A percentile compares a stretch with the other conserved stretches of the same genome.
Conservation (phyloP, 1,140 invertebrate genomes). For the Amyelois transitella region DNA sequence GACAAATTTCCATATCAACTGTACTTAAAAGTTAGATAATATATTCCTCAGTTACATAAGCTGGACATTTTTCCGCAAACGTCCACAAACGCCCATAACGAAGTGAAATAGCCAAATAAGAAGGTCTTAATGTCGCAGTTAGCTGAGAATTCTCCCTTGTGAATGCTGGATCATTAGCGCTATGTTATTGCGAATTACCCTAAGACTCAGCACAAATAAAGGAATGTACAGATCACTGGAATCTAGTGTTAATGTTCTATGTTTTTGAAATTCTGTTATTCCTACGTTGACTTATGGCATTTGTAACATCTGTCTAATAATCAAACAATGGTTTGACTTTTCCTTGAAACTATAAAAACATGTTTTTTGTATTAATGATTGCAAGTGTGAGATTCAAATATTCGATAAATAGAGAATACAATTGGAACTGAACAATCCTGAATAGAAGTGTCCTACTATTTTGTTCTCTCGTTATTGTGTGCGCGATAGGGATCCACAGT, state of each 20-base stretch:
- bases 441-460: no score
- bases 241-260: no score
- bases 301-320: no score
- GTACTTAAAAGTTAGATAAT: background rate
- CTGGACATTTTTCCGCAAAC: constrained; percentile 31
- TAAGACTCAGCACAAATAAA: constrained; percentile 6
- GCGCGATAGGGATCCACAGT: constrained; percentile 11
- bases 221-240: background rate
- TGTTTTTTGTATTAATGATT: no score
- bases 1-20: no score
- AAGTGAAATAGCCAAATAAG: constrained; percentile 68
- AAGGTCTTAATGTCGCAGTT: constrained; percentile 69
- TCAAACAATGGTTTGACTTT: no score
- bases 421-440: no score
- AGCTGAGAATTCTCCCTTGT: constrained; percentile 60
- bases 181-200: constrained; percentile 64
- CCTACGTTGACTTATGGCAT: no score
- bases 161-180: constrained; percentile 65
- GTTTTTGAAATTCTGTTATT: no score
- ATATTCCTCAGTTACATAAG: constrained; percentile 10
- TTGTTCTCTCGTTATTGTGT: background rate
- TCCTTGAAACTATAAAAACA: no score
- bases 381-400: no score
- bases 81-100: constrained; percentile 49
- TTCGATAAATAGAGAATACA: no score